These are phyloP conservation scores for Chymomyza procnemis DNA, from an alignment of 2,888 invertebrate species.

Conservation along the genomic window DNA sequence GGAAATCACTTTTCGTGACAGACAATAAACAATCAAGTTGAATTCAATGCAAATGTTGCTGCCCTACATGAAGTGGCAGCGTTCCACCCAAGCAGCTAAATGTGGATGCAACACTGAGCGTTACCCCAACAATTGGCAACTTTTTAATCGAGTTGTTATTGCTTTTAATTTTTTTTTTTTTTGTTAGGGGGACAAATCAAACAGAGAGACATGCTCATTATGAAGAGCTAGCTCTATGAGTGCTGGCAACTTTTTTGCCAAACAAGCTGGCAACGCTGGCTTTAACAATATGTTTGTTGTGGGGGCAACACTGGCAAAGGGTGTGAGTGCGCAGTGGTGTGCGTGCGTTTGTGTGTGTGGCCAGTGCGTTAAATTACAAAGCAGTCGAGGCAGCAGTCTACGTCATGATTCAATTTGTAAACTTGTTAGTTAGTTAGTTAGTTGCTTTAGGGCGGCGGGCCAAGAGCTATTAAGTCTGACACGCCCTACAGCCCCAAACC, in stretches of 20 bases:
- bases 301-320: no score
- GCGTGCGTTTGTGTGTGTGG: not conserved
- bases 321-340: no score
- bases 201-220: not conserved
- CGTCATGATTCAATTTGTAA: constrained; percentile 63
- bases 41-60: constrained; percentile 22
- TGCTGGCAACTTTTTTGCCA: not conserved
- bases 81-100: not conserved
- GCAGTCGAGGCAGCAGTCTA: constrained; percentile 23
- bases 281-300: not conserved
- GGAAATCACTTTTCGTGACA: constrained; percentile 14
- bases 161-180: not conserved
- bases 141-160: constrained; percentile 51
- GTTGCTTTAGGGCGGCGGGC: not conserved
- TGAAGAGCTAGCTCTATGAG: not conserved
- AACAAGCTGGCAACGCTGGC: not conserved
- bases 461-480: not conserved
- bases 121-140: constrained; percentile 42
- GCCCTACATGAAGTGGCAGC: not conserved
- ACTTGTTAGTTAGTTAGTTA: constrained; percentile 46
- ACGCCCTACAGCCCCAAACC: not conserved
- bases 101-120: constrained; percentile 30
- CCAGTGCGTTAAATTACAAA: constrained; percentile 48
- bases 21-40: constrained; percentile 69
- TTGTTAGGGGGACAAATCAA: not conserved